A percentile compares a stretch with the other conserved stretches of the same genome.
Evolutionary conservation across 2,113 vertebrate species (phyloP).

Genomic region (Mesocricetus auratus): DNA sequence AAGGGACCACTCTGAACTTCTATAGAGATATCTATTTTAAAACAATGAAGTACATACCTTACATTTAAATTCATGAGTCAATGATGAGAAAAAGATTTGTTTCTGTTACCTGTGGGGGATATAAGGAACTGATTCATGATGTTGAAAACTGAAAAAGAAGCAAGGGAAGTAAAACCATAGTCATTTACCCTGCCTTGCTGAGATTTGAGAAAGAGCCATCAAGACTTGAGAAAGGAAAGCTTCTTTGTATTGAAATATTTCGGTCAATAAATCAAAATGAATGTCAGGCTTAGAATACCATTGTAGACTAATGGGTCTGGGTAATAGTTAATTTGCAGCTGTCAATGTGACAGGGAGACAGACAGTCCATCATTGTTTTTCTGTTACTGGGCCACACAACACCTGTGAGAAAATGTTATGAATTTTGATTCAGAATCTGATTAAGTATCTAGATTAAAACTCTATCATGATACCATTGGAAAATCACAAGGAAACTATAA

Average conservation of each 20-base stretch:
- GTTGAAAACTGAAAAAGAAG: not conserved
- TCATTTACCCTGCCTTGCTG: not conserved
- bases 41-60: not conserved
- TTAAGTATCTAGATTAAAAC: not conserved
- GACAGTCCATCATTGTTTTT: not conserved
- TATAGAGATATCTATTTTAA: not conserved
- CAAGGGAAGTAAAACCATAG: not conserved
- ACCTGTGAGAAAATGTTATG: not conserved
- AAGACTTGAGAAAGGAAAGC: not conserved
- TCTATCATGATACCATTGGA: not conserved
- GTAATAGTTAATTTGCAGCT: not conserved
- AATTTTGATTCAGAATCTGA: not conserved
- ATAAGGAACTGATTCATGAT: not conserved
- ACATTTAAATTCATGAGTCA: not conserved
- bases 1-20: not conserved
- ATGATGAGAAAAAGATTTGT: not conserved
- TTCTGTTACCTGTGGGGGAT: not conserved
- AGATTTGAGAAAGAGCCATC: not conserved
- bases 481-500: not conserved
- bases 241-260: not conserved
- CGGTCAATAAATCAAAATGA: not conserved
- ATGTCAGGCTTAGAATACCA: not conserved
- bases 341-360: constrained; percentile 9
- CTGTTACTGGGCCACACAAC: not conserved
- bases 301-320: not conserved